Base-by-base conservation (phyloP, 2,797 vertebrate genomes). In the Sebastiscus albofasciatus region DNA sequence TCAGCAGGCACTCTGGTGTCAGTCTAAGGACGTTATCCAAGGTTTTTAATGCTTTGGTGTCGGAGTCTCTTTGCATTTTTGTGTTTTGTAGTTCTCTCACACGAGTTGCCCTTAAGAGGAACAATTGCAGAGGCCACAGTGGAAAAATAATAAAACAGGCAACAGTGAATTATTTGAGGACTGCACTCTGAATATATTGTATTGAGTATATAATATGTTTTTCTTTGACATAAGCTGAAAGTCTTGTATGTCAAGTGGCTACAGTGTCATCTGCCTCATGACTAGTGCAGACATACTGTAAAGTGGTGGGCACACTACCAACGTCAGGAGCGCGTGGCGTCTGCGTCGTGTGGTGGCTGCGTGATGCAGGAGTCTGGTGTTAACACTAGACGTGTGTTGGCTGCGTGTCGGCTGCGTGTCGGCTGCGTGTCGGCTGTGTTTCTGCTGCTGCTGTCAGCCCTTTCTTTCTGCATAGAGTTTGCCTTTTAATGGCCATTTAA, bases 1-100 rank as follows among this genome's bases (percentile, higher is more conserved):
- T 72, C 65, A 82, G 86, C 77, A 20, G 72, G 84, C 66, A 59
- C 56, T 16, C 29, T 1, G 22, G 13, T 71, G 62, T 73, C 68
- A 78, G 76, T 42, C 54, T 33, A 4, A 79, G 24, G 72, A 31
- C 61, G 22, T 77, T 76, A 33, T 52, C 14, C 31, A 8, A 49
- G 60, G n/a, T 46, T 52, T 80, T 64, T 66, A 59, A 60, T 65
- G 27, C 9, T 68, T 33, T 55, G 59, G 10, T 42, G 34, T 72
- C 6, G 4, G 12, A 9, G 5, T 29, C 24, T 42, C 3, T 22
- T 78, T 64, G 26, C 18, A 18, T 31, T 55, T 72, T 59, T 55
- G 31, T 62, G 14, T 24, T 20, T 24, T 6, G 20, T 36, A 58
- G 14, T 76, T 49, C 5, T 31, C 8, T 31, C 16, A 6, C 8